These are phyloP conservation scores for Caiman crocodilus DNA, from an alignment of 2,797 vertebrate species.

Conservation along the genomic window DNA sequence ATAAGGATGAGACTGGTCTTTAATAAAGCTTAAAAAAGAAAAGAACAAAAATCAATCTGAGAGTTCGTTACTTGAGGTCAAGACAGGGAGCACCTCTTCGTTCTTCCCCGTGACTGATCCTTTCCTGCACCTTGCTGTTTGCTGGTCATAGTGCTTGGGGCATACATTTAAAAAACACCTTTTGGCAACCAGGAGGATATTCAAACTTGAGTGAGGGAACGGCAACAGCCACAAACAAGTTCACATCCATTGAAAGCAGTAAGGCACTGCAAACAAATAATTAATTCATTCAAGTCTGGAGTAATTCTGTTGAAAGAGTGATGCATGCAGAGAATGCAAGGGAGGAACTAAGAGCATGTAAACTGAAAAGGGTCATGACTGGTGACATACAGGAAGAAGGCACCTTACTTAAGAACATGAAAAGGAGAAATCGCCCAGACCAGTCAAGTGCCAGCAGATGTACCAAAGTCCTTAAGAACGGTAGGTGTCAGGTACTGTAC, in stretches of 20 bases:
- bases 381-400: slow-evolving; percentile 69
- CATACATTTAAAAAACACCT: background rate
- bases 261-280: slow-evolving; percentile 72
- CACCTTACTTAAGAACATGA: slow-evolving; percentile 60
- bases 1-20: no score
- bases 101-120: no score
- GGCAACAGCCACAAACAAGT: slow-evolving; percentile 41
- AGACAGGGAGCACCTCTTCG: no score
- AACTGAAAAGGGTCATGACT: slow-evolving; percentile 73
- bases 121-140: no score
- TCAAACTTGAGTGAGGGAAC: no score
- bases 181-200: background rate
- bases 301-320: slow-evolving; percentile 62
- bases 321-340: slow-evolving; percentile 71
- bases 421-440: slow-evolving; percentile 62
- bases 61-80: background rate
- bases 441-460: slow-evolving; percentile 59
- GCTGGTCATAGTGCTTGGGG: no score
- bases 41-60: background rate
- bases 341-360: slow-evolving; percentile 75
- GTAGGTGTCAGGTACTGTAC: slow-evolving; percentile 6
- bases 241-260: slow-evolving; percentile 33
- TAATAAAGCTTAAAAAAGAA: background rate
- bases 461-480: slow-evolving; percentile 33
- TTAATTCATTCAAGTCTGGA: slow-evolving; percentile 74